Evolutionary conservation across 2,797 vertebrate genomes (phyloP).

Genomic region (Thaleichthys pacificus): DNA sequence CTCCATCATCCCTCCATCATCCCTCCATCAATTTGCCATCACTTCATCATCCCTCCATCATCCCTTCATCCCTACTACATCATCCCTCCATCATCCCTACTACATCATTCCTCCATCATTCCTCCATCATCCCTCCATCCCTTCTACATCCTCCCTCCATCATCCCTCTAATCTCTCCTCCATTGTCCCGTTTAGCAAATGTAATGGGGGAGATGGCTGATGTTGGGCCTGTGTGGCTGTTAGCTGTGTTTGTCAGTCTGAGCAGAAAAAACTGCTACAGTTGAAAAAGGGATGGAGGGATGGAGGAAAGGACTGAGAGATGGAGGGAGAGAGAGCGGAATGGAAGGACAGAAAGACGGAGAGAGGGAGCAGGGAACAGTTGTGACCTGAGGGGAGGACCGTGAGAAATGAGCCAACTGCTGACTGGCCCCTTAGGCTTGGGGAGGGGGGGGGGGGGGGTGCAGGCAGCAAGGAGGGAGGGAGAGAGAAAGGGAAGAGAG

Average conservation of each 20-base stretch:
- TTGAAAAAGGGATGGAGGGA: background rate
- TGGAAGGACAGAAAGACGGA: slow-evolving; percentile 28
- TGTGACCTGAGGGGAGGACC: slow-evolving; percentile 18
- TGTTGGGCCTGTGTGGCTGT: too few relatives aligned
- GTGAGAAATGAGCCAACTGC: slow-evolving; percentile 30
- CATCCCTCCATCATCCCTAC: background rate
- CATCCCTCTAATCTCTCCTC: too few relatives aligned
- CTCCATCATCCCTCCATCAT: slow-evolving; percentile 43
- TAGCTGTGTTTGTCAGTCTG: too few relatives aligned
- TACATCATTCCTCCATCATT: background rate
- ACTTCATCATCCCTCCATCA: too few relatives aligned
- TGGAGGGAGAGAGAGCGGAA: slow-evolving; percentile 7
- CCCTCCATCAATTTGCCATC: too few relatives aligned
- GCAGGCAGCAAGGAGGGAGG: slow-evolving; percentile 18
- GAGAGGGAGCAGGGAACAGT: slow-evolving; percentile 4
- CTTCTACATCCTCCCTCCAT: slow-evolving; percentile 37
- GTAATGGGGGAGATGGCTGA: slow-evolving; percentile 21
- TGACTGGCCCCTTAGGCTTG: background rate
- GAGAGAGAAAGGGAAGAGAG: slow-evolving; percentile 10
- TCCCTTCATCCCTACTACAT: slow-evolving; percentile 35
- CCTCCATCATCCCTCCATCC: slow-evolving; percentile 26
- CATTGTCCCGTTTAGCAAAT: slow-evolving; percentile 21
- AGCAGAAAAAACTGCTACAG: slow-evolving; percentile 21
- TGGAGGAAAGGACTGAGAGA: too few relatives aligned
- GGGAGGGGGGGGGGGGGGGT: slow-evolving; percentile 27